Base-by-base conservation (phyloP, 1,140 invertebrate species). In the Drosophila dunni region DNA sequence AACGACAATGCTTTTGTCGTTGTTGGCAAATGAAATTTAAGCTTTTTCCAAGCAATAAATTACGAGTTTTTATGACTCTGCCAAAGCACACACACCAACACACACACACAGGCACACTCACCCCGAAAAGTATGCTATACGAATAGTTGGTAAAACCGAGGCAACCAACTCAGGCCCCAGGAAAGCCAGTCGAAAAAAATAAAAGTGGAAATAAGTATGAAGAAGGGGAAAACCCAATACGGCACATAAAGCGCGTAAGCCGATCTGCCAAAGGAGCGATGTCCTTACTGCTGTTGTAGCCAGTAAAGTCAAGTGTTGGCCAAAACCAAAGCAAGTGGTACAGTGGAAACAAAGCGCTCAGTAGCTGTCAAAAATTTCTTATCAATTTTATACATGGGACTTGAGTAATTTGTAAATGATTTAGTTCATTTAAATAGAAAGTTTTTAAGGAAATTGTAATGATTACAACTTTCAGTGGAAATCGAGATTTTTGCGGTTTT, bases 11-110 rank as follows among this genome's bases (percentile, higher is more conserved):
- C 62, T 54, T 80, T 80, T 88, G 83, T 80, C 83, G 79, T 80
- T 69, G 85, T 74, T 91, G 78, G 71, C 85, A 89, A 89, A 89
- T 89, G 85, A 89, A 89, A 89, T 89, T 89, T 91, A 90, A 89
- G 86, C 85, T 89, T 89, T 88, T 89, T 89, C 85, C 85, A 77
- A 79, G 85, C 85, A 86, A 89, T 89, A 89, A 89, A 89, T 89
- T 89, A 89, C 82, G 85, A 90, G 78, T 89, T 89, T 89, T 89
- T 89, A 89, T 90, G 86, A 86, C 86, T 73, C 81, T 81, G 78
- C 69, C 77, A 80, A 57, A 73, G 70, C 76, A 69, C 88, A 56
- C 65, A 61, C 65, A 63, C 29, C 33, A n/a, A 56, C 34, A 70
- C 36, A 68, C 40, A 69, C 15, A 69, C 2, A 33, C 9, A 54